Evolutionary conservation across 1,140 invertebrate species (phyloP), one percentile per base, ranked within the genome.

Genomic region (Aphelinus atriplicis): DNA sequence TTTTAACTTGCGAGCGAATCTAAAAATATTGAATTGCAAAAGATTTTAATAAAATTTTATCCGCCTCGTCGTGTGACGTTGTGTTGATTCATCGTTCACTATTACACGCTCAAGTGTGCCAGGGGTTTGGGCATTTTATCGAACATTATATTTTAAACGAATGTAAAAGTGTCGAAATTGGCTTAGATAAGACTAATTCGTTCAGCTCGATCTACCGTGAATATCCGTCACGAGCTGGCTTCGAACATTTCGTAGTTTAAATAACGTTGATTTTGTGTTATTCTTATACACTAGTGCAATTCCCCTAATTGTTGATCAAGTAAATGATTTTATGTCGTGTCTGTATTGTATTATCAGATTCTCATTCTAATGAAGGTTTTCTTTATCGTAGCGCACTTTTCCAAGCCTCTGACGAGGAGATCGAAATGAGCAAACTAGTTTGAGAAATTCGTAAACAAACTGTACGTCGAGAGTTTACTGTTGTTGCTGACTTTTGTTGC

Each of bases 401-500:
- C 1, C 10, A 51, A 63, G 45, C 50, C 7, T 60, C 48, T 62
- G 68, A n/a, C 57, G 57, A 56, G 2, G 9, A 61, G 51, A 7
- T 67, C 57, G 64, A 67, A 46, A 26, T 5, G 45, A 47, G 47
- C 26, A 47, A 72, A 61, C 51, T 62, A 66, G 55, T 46, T 4
- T 66, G 56, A 46, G 64, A 47, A 67, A 72, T 76, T 46, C 69
- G 64, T 26, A 26, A 26, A 57, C 69, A 51, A 76, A 71, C 45
- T 57, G 57, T 71, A 67, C 58, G 63, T 62, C 50, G 58, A 76
- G 71, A 63, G 69, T 51, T 42, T 42, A 71, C 46, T 76, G 26
- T 26, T 26, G 48, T 50, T 51, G 64, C 69, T 76, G 75, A 69
- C 75, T 76, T 76, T 76, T 76, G 75, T 76, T 76, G 71, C 75